Conservation (phyloP, 2,113 vertebrate genomes). For the Cynocephalus volans region DNA sequence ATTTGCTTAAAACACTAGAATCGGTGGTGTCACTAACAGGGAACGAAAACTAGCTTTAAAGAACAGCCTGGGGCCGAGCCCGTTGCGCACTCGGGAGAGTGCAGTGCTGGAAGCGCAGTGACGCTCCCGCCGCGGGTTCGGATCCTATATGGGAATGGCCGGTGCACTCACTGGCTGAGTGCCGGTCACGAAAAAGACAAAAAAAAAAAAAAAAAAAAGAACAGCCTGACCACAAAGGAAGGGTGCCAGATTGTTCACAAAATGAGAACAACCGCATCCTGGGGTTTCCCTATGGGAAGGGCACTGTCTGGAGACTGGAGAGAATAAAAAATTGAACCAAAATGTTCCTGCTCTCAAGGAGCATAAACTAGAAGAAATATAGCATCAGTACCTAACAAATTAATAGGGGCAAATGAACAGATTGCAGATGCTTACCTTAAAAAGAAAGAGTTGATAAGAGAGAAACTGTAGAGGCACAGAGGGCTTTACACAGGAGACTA, state of each 20-base stretch:
- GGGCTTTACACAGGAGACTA: background rate
- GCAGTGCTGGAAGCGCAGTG: too few relatives aligned
- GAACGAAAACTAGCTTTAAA: conserved; percentile 48
- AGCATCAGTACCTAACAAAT: background rate
- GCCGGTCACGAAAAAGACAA: too few relatives aligned
- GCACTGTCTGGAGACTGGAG: background rate
- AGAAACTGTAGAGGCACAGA: background rate
- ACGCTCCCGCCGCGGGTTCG: too few relatives aligned
- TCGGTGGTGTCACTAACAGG: conserved; percentile 52
- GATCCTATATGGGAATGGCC: too few relatives aligned
- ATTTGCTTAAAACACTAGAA: conserved; percentile 65
- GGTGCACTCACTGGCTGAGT: too few relatives aligned
- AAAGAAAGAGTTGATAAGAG: background rate
- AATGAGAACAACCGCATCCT: background rate
- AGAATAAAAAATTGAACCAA: background rate
- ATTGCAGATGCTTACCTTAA: background rate
- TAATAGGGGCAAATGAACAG: background rate
- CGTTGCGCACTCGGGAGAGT: too few relatives aligned
- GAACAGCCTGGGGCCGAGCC: background rate
- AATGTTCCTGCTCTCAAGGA: background rate
- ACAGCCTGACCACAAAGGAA: background rate
- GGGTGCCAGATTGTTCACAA: background rate
- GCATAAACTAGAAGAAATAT: background rate
- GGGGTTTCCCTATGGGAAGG: background rate
- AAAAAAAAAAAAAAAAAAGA: too few relatives aligned